phyloP scores from a whole-genome alignment of 2,888 invertebrate genomes.

The Biston betularia region DNA sequence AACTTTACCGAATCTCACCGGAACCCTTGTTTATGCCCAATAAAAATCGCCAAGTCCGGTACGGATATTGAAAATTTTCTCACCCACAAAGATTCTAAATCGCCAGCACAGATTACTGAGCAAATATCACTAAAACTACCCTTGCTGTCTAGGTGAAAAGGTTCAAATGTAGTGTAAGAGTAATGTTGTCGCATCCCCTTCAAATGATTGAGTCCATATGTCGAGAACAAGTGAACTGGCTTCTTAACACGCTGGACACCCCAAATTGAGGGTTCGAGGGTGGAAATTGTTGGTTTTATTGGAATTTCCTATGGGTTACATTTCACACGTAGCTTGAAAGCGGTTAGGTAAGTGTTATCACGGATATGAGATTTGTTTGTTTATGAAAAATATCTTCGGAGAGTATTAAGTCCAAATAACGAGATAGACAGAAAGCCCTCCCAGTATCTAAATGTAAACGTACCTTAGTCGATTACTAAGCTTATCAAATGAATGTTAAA shows the following conservation, averaged over 20 bases:
- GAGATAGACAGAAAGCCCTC: no score
- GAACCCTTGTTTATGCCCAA: slow-evolving; percentile 78
- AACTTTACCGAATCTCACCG: slow-evolving; percentile 68
- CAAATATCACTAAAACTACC: slow-evolving; percentile 40
- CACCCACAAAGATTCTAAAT: slow-evolving; percentile 71
- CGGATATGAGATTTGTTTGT: slow-evolving; percentile 30
- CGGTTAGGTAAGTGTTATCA: slow-evolving; percentile 44
- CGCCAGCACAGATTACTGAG: slow-evolving; percentile 48
- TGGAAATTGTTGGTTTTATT: slow-evolving; percentile 76
- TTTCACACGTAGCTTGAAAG: slow-evolving; percentile 68
- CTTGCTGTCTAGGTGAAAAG: slow-evolving; percentile 37
- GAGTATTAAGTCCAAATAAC: not conserved
- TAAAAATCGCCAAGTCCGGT: slow-evolving; percentile 82
- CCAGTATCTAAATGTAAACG: no score
- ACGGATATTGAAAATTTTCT: slow-evolving; percentile 79
- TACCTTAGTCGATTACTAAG: no score
- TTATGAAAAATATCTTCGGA: slow-evolving; percentile 21
- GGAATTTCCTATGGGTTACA: slow-evolving; percentile 77
- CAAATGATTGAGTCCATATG: slow-evolving; percentile 79
- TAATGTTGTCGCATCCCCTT: slow-evolving; percentile 55
- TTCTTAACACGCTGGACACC: slow-evolving; percentile 81
- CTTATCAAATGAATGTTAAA: no score
- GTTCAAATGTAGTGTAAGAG: slow-evolving; percentile 30
- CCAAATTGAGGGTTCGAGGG: slow-evolving; percentile 77
- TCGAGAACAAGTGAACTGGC: slow-evolving; percentile 78